phyloP scores from a whole-genome alignment of 2,113 vertebrate genomes.

The Alosa alosa region DNA sequence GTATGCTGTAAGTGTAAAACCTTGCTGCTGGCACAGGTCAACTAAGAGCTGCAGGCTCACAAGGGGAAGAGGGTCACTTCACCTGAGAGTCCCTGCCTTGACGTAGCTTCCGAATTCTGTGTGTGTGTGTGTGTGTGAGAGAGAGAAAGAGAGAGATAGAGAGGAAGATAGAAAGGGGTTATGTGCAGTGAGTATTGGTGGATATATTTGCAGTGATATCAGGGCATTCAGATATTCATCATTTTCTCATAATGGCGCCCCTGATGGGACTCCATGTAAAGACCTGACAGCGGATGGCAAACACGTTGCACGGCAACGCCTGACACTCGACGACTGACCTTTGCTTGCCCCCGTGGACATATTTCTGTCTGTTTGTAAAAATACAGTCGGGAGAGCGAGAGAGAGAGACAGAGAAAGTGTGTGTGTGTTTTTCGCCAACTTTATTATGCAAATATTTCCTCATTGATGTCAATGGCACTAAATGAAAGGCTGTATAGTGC shows the following conservation, averaged over 20 bases:
- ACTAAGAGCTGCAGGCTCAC: too few species aligned
- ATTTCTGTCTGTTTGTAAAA: not conserved
- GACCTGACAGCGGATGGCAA: not conserved
- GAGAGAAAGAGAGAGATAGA: not conserved
- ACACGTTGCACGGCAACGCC: not conserved
- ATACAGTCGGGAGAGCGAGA: not conserved
- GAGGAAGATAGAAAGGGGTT: not conserved
- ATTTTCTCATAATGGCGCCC: not conserved
- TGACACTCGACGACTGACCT: not conserved
- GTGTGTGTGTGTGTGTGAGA: too few species aligned
- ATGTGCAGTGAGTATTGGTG: not conserved
- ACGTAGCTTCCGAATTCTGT: not conserved
- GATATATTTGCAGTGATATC: not conserved
- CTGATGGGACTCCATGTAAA: not conserved
- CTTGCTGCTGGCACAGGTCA: too few species aligned
- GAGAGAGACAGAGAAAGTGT: not conserved
- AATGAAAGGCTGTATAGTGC: slow-evolving; percentile 48
- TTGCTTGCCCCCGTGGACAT: not conserved
- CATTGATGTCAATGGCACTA: slow-evolving; percentile 51
- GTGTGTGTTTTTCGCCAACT: slow-evolving; percentile 30
- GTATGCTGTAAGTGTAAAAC: too few species aligned
- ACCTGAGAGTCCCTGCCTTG: not conserved
- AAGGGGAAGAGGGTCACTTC: too few species aligned
- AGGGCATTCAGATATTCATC: not conserved
- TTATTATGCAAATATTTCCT: slow-evolving; percentile 63